Base-by-base conservation (phyloP, 1,140 invertebrate genomes). In the Drosophila biarmipes region DNA sequence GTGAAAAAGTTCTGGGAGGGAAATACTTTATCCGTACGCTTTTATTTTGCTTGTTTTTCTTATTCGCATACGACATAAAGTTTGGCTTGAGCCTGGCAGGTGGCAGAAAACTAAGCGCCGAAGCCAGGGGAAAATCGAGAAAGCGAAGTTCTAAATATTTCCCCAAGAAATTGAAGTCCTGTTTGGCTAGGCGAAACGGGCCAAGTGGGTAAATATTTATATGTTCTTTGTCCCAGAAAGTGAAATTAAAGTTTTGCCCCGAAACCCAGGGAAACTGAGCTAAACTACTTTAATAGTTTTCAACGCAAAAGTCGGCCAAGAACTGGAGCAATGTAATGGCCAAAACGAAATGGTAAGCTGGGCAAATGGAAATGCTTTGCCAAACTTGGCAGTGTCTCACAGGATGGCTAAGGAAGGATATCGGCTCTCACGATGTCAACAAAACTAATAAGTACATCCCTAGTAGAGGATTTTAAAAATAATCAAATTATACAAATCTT, bases 211-310 rank as follows among this genome's bases (percentile, higher is more conserved):
- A 72, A 72, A 72, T 71, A 69, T 69, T 69, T 69, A 69, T 69
- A 5, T 69, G 55, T 71, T 56, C 64, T 34, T 45, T 48, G 68
- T 61, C 24, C 58, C 48, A 34, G 19, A 67, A 89, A 89, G 76
- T 74, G 76, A 84, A 89, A 78, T 89, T 84, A 68, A 89, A 89
- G 76, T 89, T 89, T 77, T 35, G 15, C 34, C 21, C 66, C 27
- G 2, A 64, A 78, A 63, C n/a, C n/a, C 56, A 61, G 58, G 46
- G 59, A 56, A 72, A 82, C 63, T 67, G 67, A 80, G 57, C 63
- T 73, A 63, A 87, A 77, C 56, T 63, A 77, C 72, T 73, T 75
- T 71, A 84, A 89, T 84, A 84, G 84, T 87, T 87, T 77, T 69
- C 69, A 69, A 80, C 46, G 43, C 51, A 53, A 64, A 80, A 80